phyloP scores from a whole-genome alignment of 1,140 invertebrate genomes.

The Halyomorpha halys region DNA sequence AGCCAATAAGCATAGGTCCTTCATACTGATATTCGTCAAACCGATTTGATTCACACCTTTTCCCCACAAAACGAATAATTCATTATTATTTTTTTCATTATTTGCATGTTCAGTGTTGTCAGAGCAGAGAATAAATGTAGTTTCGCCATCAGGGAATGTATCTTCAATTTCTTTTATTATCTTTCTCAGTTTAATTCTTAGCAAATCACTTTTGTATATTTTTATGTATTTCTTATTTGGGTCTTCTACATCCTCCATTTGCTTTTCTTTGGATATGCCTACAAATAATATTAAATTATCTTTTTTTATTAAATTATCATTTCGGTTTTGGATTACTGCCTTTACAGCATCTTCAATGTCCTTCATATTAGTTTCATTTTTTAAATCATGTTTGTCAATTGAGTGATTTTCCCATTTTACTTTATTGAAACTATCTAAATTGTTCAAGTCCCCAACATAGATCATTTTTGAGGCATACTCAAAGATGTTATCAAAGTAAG shows the following conservation, averaged over 20 bases:
- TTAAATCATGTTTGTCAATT: too few species aligned
- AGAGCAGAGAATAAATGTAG: neutral
- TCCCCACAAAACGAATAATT: slow-evolving; percentile 4
- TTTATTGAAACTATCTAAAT: neutral
- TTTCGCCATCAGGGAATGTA: neutral
- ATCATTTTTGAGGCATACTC: neutral
- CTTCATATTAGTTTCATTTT: too few species aligned
- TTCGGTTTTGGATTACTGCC: too few species aligned
- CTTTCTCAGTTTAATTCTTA: too few species aligned
- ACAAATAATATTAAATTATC: too few species aligned
- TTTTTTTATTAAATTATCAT: too few species aligned
- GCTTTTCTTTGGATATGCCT: too few species aligned
- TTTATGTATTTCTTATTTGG: too few species aligned
- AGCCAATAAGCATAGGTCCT: neutral
- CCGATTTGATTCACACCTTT: neutral
- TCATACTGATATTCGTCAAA: neutral
- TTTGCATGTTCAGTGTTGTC: neutral
- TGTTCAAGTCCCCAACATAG: neutral
- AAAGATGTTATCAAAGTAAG: neutral
- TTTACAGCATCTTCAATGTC: too few species aligned
- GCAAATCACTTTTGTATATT: too few species aligned
- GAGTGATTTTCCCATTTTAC: too few species aligned
- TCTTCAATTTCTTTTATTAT: neutral
- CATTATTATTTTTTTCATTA: neutral
- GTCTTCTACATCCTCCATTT: too few species aligned